phyloP scores from a whole-genome alignment of 2,888 invertebrate species.

The Hemicrepidius hirtus region DNA sequence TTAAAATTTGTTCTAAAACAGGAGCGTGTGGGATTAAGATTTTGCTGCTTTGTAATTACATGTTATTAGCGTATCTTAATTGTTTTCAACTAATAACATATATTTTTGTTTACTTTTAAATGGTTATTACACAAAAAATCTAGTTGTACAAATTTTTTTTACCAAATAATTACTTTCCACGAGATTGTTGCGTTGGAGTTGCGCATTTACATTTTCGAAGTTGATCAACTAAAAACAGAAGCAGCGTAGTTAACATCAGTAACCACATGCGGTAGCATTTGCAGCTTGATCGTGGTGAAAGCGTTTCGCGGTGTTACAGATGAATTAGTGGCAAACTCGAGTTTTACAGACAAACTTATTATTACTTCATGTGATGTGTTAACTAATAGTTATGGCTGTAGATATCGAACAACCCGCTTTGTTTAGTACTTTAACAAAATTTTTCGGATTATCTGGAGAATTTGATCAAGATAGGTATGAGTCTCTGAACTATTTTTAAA shows the following conservation, averaged over 20 bases:
- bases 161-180: neutral
- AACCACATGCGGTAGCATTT: conserved; percentile 19
- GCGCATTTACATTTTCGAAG: conserved; percentile 40
- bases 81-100: neutral
- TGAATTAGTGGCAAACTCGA: conserved; percentile 1
- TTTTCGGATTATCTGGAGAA: conserved; percentile 60
- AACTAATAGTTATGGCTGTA: conserved; percentile 53
- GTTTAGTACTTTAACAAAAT: conserved; percentile 63
- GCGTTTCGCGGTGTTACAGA: conserved; percentile 23
- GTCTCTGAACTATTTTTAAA: neutral
- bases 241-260: conserved; percentile 23
- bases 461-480: conserved; percentile 66
- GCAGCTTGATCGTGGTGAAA: conserved; percentile 31
- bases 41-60: conserved; percentile 7
- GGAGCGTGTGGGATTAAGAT: neutral
- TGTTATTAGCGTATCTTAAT: conserved; percentile 10
- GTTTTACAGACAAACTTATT: neutral
- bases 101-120: neutral
- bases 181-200: conserved; percentile 30
- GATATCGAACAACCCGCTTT: conserved; percentile 62
- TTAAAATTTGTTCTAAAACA: conserved; percentile 11
- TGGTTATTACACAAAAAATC: neutral
- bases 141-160: neutral
- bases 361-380: neutral
- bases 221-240: conserved; percentile 49